Evolutionary conservation across 2,888 invertebrate genomes (phyloP), one percentile per base, ranked within the genome.

Genomic region (Theretra japonica): DNA sequence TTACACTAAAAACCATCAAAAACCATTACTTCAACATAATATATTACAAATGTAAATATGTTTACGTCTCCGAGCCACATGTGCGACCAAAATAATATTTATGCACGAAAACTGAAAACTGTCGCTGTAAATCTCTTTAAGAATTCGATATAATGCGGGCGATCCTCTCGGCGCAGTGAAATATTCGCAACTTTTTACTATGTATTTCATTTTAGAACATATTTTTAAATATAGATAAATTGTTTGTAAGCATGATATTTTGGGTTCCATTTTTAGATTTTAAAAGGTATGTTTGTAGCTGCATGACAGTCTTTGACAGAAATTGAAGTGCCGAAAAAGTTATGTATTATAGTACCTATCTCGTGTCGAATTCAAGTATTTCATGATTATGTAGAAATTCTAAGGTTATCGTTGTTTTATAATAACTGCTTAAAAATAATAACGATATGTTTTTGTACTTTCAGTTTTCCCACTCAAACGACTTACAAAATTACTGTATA

Each of bases 111-210:
- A 62, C n/a, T 62, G 62, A 41, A 62, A 33, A 69, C 53, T 28
- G 56, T 69, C 56, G 30, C 69, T 30, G 56, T 69, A 69, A 69
- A 69, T 69, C 69, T 69, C 56, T 30, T 69, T 57, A 69, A 56
- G 33, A 69, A 69, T 69, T 69, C 69, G 57, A 69, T 69, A 57
- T 69, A 69, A 69, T 57, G 21, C 57, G 21, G 11, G 33, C 21
- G 57, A 33, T 21, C 56, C 28, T 69, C 21, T 33, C 33, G 33
- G 21, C 69, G 69, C 23, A 21, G 33, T 17, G 57, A 69, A 69
- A 69, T 57, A 69, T 57, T 68, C 25, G n/a, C 50, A 57, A 33
- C 33, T 33, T 33, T 69, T 41, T 21, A 62, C 11, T 21, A 62
- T 41, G 33, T 62, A 41, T 62, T 41, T 62, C 33, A 21, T 41